Base-by-base conservation (phyloP, 92 coral and sea anemone genomes). In the Actinernus sp. region DNA sequence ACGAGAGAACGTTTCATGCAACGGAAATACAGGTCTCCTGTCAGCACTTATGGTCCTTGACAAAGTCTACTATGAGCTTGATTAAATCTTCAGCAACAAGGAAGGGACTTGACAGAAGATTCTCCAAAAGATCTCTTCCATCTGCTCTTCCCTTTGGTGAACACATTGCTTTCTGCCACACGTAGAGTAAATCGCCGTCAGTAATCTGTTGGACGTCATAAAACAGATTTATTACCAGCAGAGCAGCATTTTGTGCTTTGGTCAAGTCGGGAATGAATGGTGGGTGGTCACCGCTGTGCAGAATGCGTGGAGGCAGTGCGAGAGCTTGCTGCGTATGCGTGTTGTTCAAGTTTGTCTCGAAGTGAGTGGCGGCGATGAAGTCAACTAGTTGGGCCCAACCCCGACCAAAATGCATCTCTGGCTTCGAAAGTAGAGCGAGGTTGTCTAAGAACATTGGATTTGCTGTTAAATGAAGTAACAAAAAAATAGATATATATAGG, bases 371-470 rank as follows among this genome's bases (percentile, higher is more conserved):
- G n/a, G 96, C 96, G 34, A 90, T 90, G 49, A 90, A 90, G 3
- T 87, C 92, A 1, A 90, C 92, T 1, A 90, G 74, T 49, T 79
- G 71, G 9, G 96, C 92, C 96, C 96, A 90, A 18, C 96, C 96
- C 13, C 55, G 73, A 23, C 96, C 96, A 28, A 90, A 90, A 47
- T 85, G 70, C 61, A 73, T 73, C 27, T 90, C 96, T 4, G 96
- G 96, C 27, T 6, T 34, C 3, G 96, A 76, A 44, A 90, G 37
- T 25, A 79, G 79, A 26, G 53, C 49, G 31, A 65, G 70, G 24
- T 79, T 78, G 16, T 85, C 76, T 29, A 31, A 51, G 52, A 90
- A 90, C 27, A 90, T 49, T 7, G 96, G 71, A 11, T 49, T 58
- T 16, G 96, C 96, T 90, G 51, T 13, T 40, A 32, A 7, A 2